These are phyloP conservation scores for Drosophila fulvimacula DNA, from an alignment of 2,888 invertebrate genomes.

Conservation along the genomic window DNA sequence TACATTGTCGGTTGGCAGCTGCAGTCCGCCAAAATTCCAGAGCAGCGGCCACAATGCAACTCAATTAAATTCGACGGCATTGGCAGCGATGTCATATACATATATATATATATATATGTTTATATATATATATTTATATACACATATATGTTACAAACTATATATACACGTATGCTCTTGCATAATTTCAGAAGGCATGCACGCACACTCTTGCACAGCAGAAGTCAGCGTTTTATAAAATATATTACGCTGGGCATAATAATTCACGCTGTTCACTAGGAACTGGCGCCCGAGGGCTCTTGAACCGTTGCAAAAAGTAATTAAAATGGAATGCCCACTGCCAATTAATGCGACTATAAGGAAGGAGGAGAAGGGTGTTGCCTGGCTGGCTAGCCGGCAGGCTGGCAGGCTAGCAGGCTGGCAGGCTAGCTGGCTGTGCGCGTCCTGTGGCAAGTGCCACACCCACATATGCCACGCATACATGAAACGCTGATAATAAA, in stretches of 20 bases:
- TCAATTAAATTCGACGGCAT: conserved; percentile 74
- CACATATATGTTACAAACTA: conserved; percentile 1
- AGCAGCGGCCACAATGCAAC: conserved; percentile 64
- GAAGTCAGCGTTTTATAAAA: conserved; percentile 63
- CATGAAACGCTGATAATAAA: conserved; percentile 45
- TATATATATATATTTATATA: background rate
- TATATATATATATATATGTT: background rate
- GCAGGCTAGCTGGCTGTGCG: background rate
- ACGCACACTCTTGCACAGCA: conserved; percentile 16
- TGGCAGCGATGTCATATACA: conserved; percentile 53
- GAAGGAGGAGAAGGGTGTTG: conserved; percentile 3
- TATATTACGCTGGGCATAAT: conserved; percentile 68
- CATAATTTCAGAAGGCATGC: conserved; percentile 59
- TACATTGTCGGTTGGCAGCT: conserved; percentile 41
- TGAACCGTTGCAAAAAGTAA: conserved; percentile 78
- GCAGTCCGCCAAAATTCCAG: conserved; percentile 53
- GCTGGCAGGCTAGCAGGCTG: background rate
- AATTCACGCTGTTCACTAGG: conserved; percentile 63
- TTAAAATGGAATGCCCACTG: conserved; percentile 77
- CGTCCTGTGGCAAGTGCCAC: conserved; percentile 11
- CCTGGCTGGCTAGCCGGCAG: too few relatives aligned
- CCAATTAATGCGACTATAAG: conserved; percentile 74
- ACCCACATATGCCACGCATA: conserved; percentile 22
- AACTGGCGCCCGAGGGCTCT: conserved; percentile 49
- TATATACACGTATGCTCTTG: conserved; percentile 53